A percentile compares a stretch with the other conserved stretches of the same genome.
These are phyloP conservation scores for Ormyrus nitidulus DNA, from an alignment of 2,888 invertebrate genomes.

Conservation along the genomic window DNA sequence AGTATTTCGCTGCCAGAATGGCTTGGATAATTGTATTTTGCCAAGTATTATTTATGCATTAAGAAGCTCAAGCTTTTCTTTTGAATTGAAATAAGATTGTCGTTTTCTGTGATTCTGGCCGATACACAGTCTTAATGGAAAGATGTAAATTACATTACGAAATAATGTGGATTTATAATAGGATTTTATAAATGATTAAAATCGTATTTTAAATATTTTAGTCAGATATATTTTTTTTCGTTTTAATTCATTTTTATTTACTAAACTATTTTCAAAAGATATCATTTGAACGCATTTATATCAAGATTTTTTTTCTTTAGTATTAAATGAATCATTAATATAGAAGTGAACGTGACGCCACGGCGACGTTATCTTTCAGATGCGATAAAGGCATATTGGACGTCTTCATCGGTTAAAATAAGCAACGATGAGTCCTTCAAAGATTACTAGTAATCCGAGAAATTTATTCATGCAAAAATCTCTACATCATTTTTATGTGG, in stretches of 20 bases:
- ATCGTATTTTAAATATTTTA: too few relatives aligned
- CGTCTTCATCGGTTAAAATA: slow-evolving; percentile 9
- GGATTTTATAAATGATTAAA: too few relatives aligned
- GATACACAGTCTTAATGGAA: background rate
- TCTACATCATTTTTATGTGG: slow-evolving; percentile 35
- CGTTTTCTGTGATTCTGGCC: slow-evolving; percentile 20
- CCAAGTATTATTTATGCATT: slow-evolving; percentile 47
- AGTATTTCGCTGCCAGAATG: slow-evolving; percentile 23
- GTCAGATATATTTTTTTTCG: too few relatives aligned
- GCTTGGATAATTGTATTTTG: slow-evolving; percentile 44
- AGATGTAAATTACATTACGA: slow-evolving; percentile 8
- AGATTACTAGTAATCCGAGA: slow-evolving; percentile 32
- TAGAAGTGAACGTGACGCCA: slow-evolving; percentile 13
- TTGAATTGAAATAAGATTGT: slow-evolving; percentile 28
- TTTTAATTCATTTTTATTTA: too few relatives aligned
- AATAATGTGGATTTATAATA: background rate
- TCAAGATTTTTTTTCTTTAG: background rate
- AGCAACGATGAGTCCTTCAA: slow-evolving; percentile 16
- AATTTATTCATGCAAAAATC: slow-evolving; percentile 15
- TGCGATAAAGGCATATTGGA: slow-evolving; percentile 13
- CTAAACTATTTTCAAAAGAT: too few relatives aligned
- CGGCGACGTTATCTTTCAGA: slow-evolving; percentile 15
- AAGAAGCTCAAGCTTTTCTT: slow-evolving; percentile 14
- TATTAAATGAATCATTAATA: slow-evolving; percentile 14
- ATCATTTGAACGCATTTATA: background rate